phyloP scores from a whole-genome alignment of 64 coral and sea anemone genomes.

The Pocillopora verrucosa region DNA sequence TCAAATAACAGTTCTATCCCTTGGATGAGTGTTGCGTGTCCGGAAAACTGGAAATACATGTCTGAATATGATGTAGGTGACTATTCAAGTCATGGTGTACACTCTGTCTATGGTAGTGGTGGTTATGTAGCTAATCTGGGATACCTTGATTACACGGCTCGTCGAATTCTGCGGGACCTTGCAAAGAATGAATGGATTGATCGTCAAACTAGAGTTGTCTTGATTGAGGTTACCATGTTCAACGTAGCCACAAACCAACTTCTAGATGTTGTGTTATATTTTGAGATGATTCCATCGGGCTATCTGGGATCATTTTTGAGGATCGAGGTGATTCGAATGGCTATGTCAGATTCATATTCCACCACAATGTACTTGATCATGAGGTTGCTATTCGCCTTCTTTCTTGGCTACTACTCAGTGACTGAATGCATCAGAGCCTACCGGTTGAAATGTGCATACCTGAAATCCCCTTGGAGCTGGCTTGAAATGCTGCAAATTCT shows the following conservation, averaged over 20 bases:
- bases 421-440: background rate
- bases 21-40: background rate
- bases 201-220: slow-evolving; percentile 53
- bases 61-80: background rate
- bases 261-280: slow-evolving; percentile 27
- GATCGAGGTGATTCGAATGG: slow-evolving; percentile 38
- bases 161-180: slow-evolving; percentile 26
- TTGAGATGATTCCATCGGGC: slow-evolving; percentile 54
- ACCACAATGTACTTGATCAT: slow-evolving; percentile 19
- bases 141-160: slow-evolving; percentile 25
- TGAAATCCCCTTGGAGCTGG: slow-evolving; percentile 17
- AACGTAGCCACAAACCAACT: slow-evolving; percentile 38
- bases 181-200: slow-evolving; percentile 52
- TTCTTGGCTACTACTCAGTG: slow-evolving; percentile 43
- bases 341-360: slow-evolving; percentile 30
- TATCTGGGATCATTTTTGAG: slow-evolving; percentile 27
- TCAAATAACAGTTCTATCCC: background rate
- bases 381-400: slow-evolving; percentile 35
- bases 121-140: slow-evolving; percentile 63
- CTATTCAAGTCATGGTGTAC: slow-evolving; percentile 1
- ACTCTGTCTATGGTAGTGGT: slow-evolving; percentile 31
- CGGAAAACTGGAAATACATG: slow-evolving; percentile 62
- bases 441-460: background rate
- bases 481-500: slow-evolving; percentile 23
- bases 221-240: slow-evolving; percentile 58